These are phyloP conservation scores for Brienomyrus brachyistius DNA, from an alignment of 2,113 vertebrate species.

Conservation along the genomic window DNA sequence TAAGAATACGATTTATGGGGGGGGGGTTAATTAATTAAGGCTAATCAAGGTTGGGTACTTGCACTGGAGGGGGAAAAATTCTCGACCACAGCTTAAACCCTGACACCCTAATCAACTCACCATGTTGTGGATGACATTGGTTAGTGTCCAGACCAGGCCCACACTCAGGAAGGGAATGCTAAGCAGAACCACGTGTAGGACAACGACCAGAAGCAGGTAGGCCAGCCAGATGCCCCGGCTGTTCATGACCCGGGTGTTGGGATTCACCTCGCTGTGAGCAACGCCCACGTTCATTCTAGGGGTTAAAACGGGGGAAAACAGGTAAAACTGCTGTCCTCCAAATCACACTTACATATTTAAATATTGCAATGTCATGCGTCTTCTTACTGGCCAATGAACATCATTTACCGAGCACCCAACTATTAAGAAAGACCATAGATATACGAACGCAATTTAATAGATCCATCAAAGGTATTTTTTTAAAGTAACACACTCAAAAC, in stretches of 20 bases:
- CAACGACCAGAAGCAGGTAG: constrained; percentile 74
- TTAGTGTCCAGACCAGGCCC: constrained; percentile 86
- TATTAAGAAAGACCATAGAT: background rate
- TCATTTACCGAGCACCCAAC: background rate
- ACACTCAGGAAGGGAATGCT: constrained; percentile 91
- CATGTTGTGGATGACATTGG: constrained; percentile 91
- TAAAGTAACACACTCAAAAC: background rate
- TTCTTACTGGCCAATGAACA: background rate
- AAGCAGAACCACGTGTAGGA: constrained; percentile 77
- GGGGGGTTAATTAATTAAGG: no score
- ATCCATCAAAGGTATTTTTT: background rate
- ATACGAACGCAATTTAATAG: background rate
- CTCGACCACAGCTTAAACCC: background rate
- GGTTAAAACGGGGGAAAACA: background rate
- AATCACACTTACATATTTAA: background rate
- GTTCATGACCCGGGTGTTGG: constrained; percentile 90
- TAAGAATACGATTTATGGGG: background rate
- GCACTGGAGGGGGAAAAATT: background rate
- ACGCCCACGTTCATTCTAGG: constrained; percentile 87
- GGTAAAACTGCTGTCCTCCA: background rate
- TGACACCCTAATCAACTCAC: constrained; percentile 50
- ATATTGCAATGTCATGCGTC: background rate
- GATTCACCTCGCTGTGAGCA: constrained; percentile 93
- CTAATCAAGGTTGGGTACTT: background rate
- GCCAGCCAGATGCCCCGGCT: constrained; percentile 89